Conservation (phyloP, 2,888 invertebrate species). For the Glomeris marginata region DNA sequence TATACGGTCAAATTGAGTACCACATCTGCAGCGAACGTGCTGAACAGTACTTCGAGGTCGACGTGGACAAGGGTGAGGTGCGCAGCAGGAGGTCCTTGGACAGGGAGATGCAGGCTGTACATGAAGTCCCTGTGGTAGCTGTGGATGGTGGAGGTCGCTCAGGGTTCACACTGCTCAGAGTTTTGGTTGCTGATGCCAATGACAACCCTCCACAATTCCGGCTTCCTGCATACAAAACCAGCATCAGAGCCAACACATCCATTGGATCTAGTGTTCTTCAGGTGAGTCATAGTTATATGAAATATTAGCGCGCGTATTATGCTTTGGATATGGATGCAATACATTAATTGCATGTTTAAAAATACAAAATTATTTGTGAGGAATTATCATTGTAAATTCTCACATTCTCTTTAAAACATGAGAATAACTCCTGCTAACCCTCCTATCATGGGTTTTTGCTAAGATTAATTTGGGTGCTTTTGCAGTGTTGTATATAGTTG, state of each 20-base stretch:
- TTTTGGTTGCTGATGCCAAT: conserved; percentile 67
- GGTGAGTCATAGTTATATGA: too few relatives aligned
- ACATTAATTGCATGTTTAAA: too few relatives aligned
- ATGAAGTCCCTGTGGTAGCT: conserved; percentile 28
- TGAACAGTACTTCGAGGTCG: conserved; percentile 30
- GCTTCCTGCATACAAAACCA: conserved; percentile 29
- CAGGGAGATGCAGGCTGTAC: conserved; percentile 25
- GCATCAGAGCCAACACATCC: conserved; percentile 28
- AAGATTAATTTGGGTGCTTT: too few relatives aligned
- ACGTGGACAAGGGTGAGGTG: conserved; percentile 32
- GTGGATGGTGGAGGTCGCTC: conserved; percentile 30
- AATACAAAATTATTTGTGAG: too few relatives aligned
- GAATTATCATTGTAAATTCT: too few relatives aligned
- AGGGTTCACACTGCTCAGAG: conserved; percentile 43
- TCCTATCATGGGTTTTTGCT: too few relatives aligned
- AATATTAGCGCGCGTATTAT: too few relatives aligned
- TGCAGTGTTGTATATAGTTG: too few relatives aligned
- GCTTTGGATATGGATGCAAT: too few relatives aligned
- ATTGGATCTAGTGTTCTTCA: conserved; percentile 26
- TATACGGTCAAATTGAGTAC: conserved; percentile 46
- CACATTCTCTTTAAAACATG: too few relatives aligned
- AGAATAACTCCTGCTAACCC: too few relatives aligned
- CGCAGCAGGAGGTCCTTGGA: conserved; percentile 26
- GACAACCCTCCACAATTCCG: conserved; percentile 77
- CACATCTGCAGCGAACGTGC: conserved; percentile 27